These are phyloP conservation scores for Fukomys damarensis DNA, from an alignment of 2,113 vertebrate genomes.

Conservation along the genomic window DNA sequence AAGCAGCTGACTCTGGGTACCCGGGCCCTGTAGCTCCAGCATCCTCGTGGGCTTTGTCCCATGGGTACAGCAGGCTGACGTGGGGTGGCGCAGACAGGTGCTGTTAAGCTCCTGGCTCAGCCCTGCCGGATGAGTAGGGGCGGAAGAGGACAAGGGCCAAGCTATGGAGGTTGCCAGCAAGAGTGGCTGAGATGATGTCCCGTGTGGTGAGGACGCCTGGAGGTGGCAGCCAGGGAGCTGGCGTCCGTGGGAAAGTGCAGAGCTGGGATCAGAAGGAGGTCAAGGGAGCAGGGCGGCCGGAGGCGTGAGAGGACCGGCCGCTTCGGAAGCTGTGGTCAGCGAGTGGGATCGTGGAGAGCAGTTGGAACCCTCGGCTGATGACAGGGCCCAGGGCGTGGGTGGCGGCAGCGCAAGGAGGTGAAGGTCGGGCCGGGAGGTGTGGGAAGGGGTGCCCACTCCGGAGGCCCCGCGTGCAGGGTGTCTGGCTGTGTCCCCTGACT, in stretches of 20 bases:
- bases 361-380: background rate
- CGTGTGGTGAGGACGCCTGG: background rate
- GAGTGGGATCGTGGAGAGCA: background rate
- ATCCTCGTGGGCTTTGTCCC: background rate
- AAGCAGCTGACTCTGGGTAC: background rate
- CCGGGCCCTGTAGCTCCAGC: background rate
- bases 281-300: background rate
- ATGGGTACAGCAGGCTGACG: rapidly evolving
- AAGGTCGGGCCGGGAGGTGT: background rate
- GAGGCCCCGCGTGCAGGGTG: background rate
- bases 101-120: background rate
- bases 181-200: rapidly evolving
- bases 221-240: background rate
- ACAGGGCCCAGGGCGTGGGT: conserved; percentile 41
- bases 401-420: conserved; percentile 39
- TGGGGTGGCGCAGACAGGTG: conserved; percentile 63
- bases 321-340: conserved; percentile 73
- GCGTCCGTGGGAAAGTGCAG: background rate
- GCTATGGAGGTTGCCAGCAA: background rate
- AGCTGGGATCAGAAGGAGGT: conserved; percentile 34
- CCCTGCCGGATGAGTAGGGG: background rate
- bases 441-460: background rate
- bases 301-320: conserved; percentile 42
- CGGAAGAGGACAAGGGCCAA: conserved; percentile 62
- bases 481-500: background rate